Base-by-base conservation (phyloP, 30 jellyfish, hydroid and myxozoan species). In the Aurelia aurita complex sp. Pacific region DNA sequence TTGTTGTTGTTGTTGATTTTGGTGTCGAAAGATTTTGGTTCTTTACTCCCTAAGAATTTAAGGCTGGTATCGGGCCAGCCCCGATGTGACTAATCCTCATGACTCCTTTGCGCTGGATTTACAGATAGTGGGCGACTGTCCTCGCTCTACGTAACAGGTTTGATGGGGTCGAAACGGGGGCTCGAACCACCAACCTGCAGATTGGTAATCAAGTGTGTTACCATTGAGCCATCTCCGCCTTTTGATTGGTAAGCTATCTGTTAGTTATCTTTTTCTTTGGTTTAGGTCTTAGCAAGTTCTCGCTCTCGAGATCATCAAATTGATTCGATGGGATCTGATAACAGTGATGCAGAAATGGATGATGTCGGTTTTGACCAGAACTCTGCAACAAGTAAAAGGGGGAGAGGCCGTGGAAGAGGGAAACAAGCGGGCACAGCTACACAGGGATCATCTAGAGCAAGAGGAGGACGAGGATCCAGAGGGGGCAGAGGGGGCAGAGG, bases 401-500 rank as follows among this genome's bases (percentile, higher is more conserved):
- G 36, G 70, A 62, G 76, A 46, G 79, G 82, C 10, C 63, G 79
- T 15, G 81, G 70, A 55, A 29, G 79, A 29, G 73, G 85, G 11
- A 34, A 63, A 36, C 52, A 81, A 19, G 23, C 63, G 61, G 81
- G 59, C 8, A 33, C 81, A 34, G 82, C 53, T 2, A 59, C 32
- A 10, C 23, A 68, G 32, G 59, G 69, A 36, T 10, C 50, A 38
- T 53, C 67, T 8, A 69, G 52, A 32, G 66, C 82, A 46, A 62
- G 55, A 29, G 85, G 90, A 17, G 80, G 83, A 42, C 43, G 81
- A 0, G 85, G 86, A 19, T 18, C 86, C 15, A 69, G 96, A 43
- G 88, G 96, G 18, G 81, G 69, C 2, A 19, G 92, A 61, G 87
- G 87, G 85, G 52, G 90, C 40, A 61, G 90, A 63, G 72, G 89